These are phyloP conservation scores for Hermodice carunculata DNA, from an alignment of 2,888 invertebrate genomes.

Conservation along the genomic window DNA sequence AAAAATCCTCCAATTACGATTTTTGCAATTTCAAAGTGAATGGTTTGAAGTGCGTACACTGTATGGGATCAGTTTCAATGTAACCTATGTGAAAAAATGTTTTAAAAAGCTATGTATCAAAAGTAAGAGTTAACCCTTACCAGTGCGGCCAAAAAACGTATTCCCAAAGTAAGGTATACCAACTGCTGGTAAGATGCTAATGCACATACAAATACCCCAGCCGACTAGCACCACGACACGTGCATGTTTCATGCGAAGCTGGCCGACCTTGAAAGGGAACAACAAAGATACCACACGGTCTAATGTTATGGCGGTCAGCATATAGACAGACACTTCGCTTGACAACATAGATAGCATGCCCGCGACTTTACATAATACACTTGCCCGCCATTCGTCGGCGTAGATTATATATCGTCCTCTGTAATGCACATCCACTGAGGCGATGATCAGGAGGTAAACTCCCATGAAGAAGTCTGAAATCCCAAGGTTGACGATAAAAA, in stretches of 20 bases:
- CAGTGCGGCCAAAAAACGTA: constrained; percentile 40
- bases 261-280: constrained; percentile 58
- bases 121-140: too few relatives aligned
- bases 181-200: constrained; percentile 56
- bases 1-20: too few relatives aligned
- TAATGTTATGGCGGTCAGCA: constrained; percentile 69
- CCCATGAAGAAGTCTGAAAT: constrained; percentile 77
- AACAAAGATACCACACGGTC: constrained; percentile 68
- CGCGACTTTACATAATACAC: constrained; percentile 61
- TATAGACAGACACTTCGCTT: constrained; percentile 70
- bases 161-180: constrained; percentile 67
- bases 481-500: constrained; percentile 75
- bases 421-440: constrained; percentile 28
- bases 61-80: too few relatives aligned
- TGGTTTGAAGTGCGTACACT: too few relatives aligned
- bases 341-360: constrained; percentile 67
- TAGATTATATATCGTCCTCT: constrained; percentile 68
- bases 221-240: constrained; percentile 51
- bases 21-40: too few relatives aligned
- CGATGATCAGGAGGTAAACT: constrained; percentile 74
- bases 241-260: constrained; percentile 58
- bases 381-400: constrained; percentile 60
- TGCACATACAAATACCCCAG: constrained; percentile 54
- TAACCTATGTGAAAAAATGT: too few relatives aligned
- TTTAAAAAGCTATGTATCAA: too few relatives aligned